phyloP scores from a whole-genome alignment of 2,113 vertebrate species.

The Nanorana parkeri region DNA sequence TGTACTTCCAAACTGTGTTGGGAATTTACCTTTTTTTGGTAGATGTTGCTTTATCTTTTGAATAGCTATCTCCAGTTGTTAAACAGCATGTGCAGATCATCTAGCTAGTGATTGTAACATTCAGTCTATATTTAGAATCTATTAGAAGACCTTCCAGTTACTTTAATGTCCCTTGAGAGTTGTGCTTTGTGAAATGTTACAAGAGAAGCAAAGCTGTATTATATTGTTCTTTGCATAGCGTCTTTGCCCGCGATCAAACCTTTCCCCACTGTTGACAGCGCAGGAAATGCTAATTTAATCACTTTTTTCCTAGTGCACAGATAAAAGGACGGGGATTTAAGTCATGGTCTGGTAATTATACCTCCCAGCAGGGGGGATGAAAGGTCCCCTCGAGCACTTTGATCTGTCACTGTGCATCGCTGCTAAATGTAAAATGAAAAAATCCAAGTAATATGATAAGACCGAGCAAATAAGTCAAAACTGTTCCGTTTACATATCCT shows the following conservation, averaged over 20 bases:
- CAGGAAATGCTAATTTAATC: slow-evolving; percentile 54
- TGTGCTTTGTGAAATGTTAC: neutral
- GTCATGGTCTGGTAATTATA: slow-evolving; percentile 39
- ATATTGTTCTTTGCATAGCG: slow-evolving; percentile 27
- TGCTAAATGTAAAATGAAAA: slow-evolving; percentile 40
- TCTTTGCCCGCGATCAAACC: neutral
- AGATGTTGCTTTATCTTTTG: too few relatives aligned
- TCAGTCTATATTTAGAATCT: too few relatives aligned
- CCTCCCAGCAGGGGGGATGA: slow-evolving; percentile 12
- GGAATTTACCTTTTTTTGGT: too few relatives aligned
- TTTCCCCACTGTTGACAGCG: slow-evolving; percentile 42
- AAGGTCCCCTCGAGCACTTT: slow-evolving; percentile 22
- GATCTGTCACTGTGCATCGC: slow-evolving; percentile 34
- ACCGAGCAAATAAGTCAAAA: slow-evolving; percentile 9
- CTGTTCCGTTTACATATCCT: slow-evolving; percentile 34
- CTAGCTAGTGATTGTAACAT: too few relatives aligned
- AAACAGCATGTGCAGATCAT: too few relatives aligned
- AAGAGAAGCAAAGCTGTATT: too few relatives aligned
- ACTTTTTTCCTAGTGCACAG: slow-evolving; percentile 19
- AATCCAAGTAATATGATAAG: slow-evolving; percentile 39
- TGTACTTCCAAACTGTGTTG: too few relatives aligned
- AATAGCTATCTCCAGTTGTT: too few relatives aligned
- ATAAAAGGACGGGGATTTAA: slow-evolving; percentile 45
- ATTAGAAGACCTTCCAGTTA: too few relatives aligned
- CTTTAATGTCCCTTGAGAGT: neutral